A percentile compares a stretch with the other conserved stretches of the same genome.
These are phyloP conservation scores for Stichodactyla helianthus DNA, from an alignment of 64 coral and sea anemone species.

Conservation along the genomic window DNA sequence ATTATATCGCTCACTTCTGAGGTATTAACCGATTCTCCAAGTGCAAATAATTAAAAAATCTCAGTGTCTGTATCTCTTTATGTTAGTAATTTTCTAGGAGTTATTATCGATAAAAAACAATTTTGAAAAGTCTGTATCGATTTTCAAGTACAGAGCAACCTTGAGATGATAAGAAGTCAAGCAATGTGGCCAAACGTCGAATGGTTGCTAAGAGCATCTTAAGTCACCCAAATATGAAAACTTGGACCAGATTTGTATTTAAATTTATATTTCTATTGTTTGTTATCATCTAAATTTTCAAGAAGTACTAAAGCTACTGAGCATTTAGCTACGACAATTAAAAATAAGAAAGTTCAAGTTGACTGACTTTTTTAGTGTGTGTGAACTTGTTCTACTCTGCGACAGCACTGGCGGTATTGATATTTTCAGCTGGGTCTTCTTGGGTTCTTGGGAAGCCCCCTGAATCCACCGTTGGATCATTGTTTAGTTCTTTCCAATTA, in stretches of 20 bases:
- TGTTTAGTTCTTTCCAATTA: background rate
- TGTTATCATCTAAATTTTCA: background rate
- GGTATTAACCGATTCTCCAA: slow-evolving; percentile 23
- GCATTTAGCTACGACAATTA: background rate
- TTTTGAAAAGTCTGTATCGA: slow-evolving; percentile 14
- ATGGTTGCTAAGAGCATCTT: background rate
- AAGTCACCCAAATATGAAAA: background rate
- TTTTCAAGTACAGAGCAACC: background rate
- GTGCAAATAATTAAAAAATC: slow-evolving; percentile 23
- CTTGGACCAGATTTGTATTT: background rate
- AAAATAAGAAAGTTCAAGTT: background rate
- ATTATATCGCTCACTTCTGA: slow-evolving; percentile 13
- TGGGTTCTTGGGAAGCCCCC: background rate
- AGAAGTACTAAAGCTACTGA: background rate
- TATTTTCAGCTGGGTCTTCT: background rate
- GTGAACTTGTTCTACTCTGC: background rate
- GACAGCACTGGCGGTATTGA: background rate
- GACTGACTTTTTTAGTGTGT: background rate
- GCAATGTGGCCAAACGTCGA: background rate
- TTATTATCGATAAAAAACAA: background rate
- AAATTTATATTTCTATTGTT: background rate
- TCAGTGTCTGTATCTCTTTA: slow-evolving; percentile 19
- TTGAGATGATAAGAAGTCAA: background rate
- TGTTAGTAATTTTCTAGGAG: background rate
- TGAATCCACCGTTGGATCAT: background rate